phyloP scores from a whole-genome alignment of 2,113 vertebrate genomes.

The Colius striatus region DNA sequence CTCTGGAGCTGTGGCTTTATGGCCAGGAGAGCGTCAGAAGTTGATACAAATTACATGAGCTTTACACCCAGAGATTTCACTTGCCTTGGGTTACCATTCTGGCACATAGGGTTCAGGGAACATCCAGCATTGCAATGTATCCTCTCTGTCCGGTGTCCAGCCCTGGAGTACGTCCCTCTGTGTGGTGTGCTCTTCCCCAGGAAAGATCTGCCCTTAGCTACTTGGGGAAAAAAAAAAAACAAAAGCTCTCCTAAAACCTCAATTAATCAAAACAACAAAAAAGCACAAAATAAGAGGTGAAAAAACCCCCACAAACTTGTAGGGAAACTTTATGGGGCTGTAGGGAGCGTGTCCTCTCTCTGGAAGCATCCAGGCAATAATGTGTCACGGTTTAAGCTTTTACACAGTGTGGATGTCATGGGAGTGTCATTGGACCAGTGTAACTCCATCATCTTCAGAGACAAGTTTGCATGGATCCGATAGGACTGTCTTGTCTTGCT shows the following conservation, averaged over 20 bases:
- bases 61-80: conserved; percentile 43
- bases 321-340: background rate
- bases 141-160: background rate
- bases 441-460: background rate
- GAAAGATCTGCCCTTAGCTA: background rate
- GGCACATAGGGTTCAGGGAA: conserved; percentile 34
- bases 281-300: background rate
- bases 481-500: background rate
- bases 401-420: background rate
- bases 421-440: background rate
- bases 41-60: conserved; percentile 46
- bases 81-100: conserved; percentile 64
- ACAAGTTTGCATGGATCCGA: background rate
- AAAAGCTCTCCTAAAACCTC: background rate
- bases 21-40: background rate
- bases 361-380: background rate
- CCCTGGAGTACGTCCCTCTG: background rate
- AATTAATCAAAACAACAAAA: background rate
- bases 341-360: background rate
- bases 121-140: conserved; percentile 61
- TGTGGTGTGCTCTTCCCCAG: background rate
- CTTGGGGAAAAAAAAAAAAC: background rate
- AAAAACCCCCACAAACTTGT: too few relatives aligned
- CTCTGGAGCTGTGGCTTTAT: background rate
- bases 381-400: background rate